Percentiles rank a stretch among this genome's conserved stretches.
phyloP scores from a whole-genome alignment of 1,140 invertebrate species.

The Gryllus bimaculatus region DNA sequence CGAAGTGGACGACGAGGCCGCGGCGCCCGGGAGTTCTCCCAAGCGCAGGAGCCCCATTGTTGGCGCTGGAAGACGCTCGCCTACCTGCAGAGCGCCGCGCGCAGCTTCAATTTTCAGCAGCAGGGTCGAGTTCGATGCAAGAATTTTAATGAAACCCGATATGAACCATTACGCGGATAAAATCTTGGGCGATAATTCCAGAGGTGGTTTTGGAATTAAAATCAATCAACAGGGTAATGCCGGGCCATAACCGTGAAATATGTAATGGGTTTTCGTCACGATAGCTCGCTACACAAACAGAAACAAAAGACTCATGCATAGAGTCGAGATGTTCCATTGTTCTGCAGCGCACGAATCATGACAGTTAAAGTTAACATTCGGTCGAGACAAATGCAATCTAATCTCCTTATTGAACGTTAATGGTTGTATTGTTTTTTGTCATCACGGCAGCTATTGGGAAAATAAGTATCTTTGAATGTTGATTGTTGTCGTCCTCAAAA shows the following conservation, averaged over 20 bases:
- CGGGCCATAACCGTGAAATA: background rate
- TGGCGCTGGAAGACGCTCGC: background rate
- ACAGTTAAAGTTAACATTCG: too few relatives aligned
- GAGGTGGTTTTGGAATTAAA: slow-evolving; percentile 4
- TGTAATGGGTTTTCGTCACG: background rate
- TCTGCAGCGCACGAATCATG: too few relatives aligned
- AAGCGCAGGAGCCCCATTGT: background rate
- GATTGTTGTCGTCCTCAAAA: too few relatives aligned
- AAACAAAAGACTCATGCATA: background rate
- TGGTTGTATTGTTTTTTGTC: too few relatives aligned
- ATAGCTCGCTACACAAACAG: background rate
- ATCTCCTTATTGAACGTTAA: too few relatives aligned
- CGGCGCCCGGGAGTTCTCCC: too few relatives aligned
- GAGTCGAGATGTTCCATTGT: background rate
- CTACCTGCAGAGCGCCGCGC: background rate
- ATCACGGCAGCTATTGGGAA: too few relatives aligned
- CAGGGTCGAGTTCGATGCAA: background rate
- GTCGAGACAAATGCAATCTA: too few relatives aligned
- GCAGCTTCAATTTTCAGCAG: background rate
- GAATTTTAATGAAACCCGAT: background rate
- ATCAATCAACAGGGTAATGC: background rate
- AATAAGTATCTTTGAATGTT: too few relatives aligned
- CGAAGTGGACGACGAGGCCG: too few relatives aligned
- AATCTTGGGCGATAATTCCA: slow-evolving; percentile 4
- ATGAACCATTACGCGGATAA: background rate